phyloP scores from a whole-genome alignment of 2,888 invertebrate species.

The Dioctria rufipes region DNA sequence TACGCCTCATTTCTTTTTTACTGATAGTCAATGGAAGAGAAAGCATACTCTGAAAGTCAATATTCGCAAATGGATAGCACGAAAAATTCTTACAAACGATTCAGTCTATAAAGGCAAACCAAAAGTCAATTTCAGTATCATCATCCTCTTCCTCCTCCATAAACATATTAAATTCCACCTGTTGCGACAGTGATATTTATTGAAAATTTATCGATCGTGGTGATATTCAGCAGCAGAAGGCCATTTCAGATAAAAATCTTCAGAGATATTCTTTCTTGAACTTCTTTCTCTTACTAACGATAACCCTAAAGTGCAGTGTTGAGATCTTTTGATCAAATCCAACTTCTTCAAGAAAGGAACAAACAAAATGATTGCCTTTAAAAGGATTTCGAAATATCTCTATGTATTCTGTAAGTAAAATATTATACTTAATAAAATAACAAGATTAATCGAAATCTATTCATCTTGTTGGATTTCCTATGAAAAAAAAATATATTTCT shows the following conservation, averaged over 20 bases:
- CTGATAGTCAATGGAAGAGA: background rate
- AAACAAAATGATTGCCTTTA: conserved; percentile 14
- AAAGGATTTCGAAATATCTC: conserved; percentile 30
- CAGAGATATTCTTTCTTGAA: conserved; percentile 12
- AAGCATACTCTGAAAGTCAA: background rate
- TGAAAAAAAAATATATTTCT: conserved; percentile 5
- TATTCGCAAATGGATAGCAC: background rate
- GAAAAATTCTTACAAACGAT: too few relatives aligned
- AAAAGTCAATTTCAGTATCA: background rate
- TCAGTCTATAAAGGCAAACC: background rate
- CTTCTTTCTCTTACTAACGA: conserved; percentile 2
- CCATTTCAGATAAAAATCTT: conserved; percentile 49
- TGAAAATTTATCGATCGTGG: conserved; percentile 54
- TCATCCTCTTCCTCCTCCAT: background rate
- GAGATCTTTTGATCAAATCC: background rate
- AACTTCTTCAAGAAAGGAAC: conserved; percentile 14
- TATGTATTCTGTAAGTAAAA: conserved; percentile 26
- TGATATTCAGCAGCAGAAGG: conserved; percentile 47
- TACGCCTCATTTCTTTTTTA: background rate
- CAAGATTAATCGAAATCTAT: conserved; percentile 46
- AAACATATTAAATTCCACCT: conserved; percentile 52
- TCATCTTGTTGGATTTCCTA: conserved; percentile 18
- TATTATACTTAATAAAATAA: conserved; percentile 9
- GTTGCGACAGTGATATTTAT: conserved; percentile 53
- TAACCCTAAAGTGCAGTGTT: background rate